Base-by-base conservation (phyloP, 2,888 invertebrate species). In the Nematopogon swammerdamellus region DNA sequence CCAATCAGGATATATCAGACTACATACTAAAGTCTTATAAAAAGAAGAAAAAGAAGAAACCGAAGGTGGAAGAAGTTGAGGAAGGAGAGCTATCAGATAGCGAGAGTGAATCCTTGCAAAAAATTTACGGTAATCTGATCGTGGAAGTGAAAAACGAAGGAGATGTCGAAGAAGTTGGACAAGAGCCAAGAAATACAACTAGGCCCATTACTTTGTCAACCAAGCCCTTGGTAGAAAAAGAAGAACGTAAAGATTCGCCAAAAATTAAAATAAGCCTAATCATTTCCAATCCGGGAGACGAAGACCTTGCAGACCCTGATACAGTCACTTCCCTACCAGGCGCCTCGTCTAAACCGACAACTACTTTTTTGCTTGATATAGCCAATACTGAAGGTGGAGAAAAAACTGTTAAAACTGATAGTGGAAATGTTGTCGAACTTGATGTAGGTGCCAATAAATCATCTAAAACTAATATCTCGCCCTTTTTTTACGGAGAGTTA, bases 51-150 rank as follows among this genome's bases (percentile, higher is more conserved):
- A 68, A 62, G 36, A 61, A 58, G 18, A 57, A 56, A 19, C 52
- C 54, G 2, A 56, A 57, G 36, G 50, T 52, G 43, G 54, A 54
- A 42, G 79, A 77, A 58, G 60, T 76, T 16, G 77, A 77, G 60
- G 77, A 79, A 60, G 79, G 79, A 4, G 79, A 79, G 60, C 53
- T 79, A 44, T 76, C 77, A 10, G 79, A 79, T 49, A 76, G 77
- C 58, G 79, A 74, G 57, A 77, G 76, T 59, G 76, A 79, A 60
- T 63, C 68, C 3, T 77, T 77, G 53, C 67, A 70, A 60, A 76
- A 64, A 52, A 64, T 79, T 47, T 79, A 76, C 52, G 72, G 74
- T 18, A 75, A 68, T 54, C 59, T 76, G 51, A 63, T 72, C 2
- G 59, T 71, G 18, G 54, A 50, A 29, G 63, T 45, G 63, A 66